Evolutionary conservation across 2,113 vertebrate species (phyloP).

Genomic region (Antigone vipio): DNA sequence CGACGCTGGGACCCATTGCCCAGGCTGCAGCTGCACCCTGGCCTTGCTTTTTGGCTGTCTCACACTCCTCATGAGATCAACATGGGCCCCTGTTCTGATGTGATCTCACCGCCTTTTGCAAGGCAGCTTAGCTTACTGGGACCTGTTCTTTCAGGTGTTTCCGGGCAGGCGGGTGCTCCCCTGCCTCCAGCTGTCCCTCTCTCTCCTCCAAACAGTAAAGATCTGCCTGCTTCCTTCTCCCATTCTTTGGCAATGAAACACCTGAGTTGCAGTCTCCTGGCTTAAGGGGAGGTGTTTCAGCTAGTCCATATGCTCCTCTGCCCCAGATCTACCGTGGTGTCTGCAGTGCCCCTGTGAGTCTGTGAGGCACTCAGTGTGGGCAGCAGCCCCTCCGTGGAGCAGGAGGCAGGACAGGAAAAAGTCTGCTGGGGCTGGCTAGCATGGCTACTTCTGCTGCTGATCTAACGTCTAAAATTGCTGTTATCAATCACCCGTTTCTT

Average conservation of each 20-base stretch:
- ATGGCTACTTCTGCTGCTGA: background rate
- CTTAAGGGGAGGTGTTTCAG: background rate
- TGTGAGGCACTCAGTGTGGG: background rate
- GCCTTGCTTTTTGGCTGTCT: background rate
- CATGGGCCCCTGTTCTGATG: background rate
- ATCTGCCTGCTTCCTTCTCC: background rate
- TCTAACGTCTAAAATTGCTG: background rate
- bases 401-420: background rate
- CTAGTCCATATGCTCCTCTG: background rate
- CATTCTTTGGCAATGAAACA: background rate
- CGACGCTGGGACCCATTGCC: fast-evolving
- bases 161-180: fast-evolving
- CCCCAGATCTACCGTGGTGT: background rate
- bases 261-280: background rate
- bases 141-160: background rate
- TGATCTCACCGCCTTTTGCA: background rate
- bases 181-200: background rate
- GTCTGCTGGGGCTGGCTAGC: background rate
- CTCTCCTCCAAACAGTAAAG: background rate
- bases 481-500: background rate
- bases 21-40: background rate
- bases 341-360: background rate
- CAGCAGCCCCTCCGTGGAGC: fast-evolving
- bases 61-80: background rate
- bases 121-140: background rate